A percentile compares a stretch with the other conserved stretches of the same genome.
Evolutionary conservation across 2,888 invertebrate genomes (phyloP).

Genomic region (Metalampra italica): DNA sequence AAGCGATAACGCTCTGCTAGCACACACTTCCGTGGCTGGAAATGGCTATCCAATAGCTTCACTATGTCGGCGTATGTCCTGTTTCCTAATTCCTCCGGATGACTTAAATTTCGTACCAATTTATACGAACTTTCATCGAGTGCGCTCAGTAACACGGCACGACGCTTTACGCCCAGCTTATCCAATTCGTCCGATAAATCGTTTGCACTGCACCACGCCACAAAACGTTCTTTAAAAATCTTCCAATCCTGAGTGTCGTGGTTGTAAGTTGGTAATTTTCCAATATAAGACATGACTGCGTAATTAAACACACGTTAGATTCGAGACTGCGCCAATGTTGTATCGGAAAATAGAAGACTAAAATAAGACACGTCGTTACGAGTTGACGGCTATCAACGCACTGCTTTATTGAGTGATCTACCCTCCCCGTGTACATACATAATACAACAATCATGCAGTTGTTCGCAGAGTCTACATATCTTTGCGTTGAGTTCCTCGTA

Average conservation of each 20-base stretch:
- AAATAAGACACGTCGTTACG: too few relatives aligned
- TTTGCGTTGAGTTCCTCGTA: too few relatives aligned
- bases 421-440: too few relatives aligned
- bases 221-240: neutral
- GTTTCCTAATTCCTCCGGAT: neutral
- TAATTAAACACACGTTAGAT: too few relatives aligned
- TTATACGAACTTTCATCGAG: constrained; percentile 1
- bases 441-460: too few relatives aligned
- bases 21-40: neutral
- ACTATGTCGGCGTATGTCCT: constrained; percentile 1
- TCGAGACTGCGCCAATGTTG: too few relatives aligned
- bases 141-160: neutral
- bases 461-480: too few relatives aligned
- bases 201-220: neutral
- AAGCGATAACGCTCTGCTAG: constrained; percentile 8
- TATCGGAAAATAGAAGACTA: too few relatives aligned
- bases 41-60: constrained; percentile 3
- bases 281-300: too few relatives aligned
- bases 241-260: neutral
- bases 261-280: too few relatives aligned
- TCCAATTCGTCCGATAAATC: neutral
- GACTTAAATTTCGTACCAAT: neutral
- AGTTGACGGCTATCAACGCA: too few relatives aligned
- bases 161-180: neutral
- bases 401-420: too few relatives aligned